Conservation (phyloP, 2,113 vertebrate species). For the Hystrix brachyura region DNA sequence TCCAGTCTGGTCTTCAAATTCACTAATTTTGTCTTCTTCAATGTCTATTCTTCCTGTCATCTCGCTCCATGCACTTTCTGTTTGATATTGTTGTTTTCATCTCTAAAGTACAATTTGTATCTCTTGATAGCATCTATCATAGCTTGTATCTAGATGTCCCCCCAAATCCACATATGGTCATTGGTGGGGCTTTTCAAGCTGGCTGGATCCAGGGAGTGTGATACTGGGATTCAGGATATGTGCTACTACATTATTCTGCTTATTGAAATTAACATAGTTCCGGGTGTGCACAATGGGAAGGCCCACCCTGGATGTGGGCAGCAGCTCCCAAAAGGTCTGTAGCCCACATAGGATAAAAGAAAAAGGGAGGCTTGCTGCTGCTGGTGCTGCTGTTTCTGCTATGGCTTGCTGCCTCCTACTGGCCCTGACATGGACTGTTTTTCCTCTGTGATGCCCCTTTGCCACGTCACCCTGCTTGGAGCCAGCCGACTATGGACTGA, state of each 20-base stretch:
- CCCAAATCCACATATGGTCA: not conserved
- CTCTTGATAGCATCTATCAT: not conserved
- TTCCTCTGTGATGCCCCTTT: not conserved
- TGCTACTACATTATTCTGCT: not conserved
- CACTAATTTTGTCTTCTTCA: not conserved
- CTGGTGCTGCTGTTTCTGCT: not conserved
- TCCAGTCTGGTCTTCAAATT: not conserved
- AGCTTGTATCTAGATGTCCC: not conserved
- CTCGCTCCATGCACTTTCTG: not conserved
- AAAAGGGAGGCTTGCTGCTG: not conserved
- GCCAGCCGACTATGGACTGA: not conserved
- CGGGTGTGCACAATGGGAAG: not conserved
- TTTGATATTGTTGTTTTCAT: not conserved
- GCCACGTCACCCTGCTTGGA: not conserved
- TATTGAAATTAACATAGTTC: not conserved
- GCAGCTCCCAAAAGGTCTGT: not conserved
- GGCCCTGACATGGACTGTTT: not conserved
- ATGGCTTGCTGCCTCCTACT: not conserved
- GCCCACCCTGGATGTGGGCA: not conserved
- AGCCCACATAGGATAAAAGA: not conserved
- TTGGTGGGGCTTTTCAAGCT: not conserved
- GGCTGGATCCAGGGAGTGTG: not conserved
- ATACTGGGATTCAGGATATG: not conserved
- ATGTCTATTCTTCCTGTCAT: not conserved
- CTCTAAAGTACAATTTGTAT: not conserved